phyloP scores from a whole-genome alignment of 2,888 invertebrate species.

The Sminthurinus aureus region DNA sequence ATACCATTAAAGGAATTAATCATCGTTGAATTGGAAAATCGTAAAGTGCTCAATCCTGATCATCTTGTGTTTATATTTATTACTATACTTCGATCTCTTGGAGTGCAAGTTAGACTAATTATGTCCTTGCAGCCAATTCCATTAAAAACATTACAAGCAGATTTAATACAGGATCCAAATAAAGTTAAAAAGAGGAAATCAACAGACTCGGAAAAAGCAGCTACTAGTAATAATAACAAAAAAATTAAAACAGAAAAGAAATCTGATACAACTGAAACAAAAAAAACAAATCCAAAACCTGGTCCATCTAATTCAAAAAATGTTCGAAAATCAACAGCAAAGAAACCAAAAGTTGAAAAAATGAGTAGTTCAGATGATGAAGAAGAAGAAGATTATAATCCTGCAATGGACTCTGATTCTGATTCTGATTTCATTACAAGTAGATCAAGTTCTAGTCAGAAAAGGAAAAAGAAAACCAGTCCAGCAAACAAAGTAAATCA shows the following conservation, averaged over 20 bases:
- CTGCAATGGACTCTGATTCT: conserved; percentile 34
- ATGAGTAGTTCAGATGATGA: background rate
- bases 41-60: conserved; percentile 70
- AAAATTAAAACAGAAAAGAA: conserved; percentile 17
- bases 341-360: background rate
- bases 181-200: conserved; percentile 10
- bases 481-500: conserved; percentile 48
- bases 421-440: conserved; percentile 21
- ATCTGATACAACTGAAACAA: background rate
- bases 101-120: conserved; percentile 81
- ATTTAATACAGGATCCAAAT: conserved; percentile 64
- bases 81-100: conserved; percentile 78
- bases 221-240: background rate
- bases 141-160: conserved; percentile 72
- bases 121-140: conserved; percentile 81
- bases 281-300: conserved; percentile 1
- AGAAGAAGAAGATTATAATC: background rate
- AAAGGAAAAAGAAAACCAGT: conserved; percentile 42
- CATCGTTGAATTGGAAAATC: conserved; percentile 44
- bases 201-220: background rate
- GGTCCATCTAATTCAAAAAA: background rate
- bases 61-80: conserved; percentile 80
- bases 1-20: conserved; percentile 5
- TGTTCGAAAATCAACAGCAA: background rate
- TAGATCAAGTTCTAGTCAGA: conserved; percentile 61